Evolutionary conservation across 2,888 invertebrate genomes (phyloP).

Genomic region (Eurytoma adleriae): DNA sequence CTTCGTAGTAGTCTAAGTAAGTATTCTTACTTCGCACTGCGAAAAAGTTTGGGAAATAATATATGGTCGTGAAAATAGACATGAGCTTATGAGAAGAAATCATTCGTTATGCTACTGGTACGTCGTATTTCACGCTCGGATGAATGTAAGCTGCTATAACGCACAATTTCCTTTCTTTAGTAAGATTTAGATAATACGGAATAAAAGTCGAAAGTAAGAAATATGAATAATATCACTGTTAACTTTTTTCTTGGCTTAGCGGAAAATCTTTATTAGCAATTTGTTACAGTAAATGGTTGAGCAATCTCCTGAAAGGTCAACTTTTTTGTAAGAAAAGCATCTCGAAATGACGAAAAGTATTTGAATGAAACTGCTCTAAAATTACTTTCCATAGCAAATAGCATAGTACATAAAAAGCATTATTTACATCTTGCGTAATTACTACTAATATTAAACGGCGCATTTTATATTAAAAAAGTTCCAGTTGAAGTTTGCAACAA

Average conservation of each 20-base stretch:
- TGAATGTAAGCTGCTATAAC: conserved; percentile 39
- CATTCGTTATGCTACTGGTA: conserved; percentile 17
- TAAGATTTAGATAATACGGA: conserved; percentile 43
- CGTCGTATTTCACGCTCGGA: conserved; percentile 16
- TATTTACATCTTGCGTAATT: too few relatives aligned
- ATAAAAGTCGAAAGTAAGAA: conserved; percentile 36
- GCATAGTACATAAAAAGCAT: too few relatives aligned
- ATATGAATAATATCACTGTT: conserved; percentile 32
- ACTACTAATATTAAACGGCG: too few relatives aligned
- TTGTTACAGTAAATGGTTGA: neutral
- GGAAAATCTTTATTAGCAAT: neutral
- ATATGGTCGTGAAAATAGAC: conserved; percentile 18
- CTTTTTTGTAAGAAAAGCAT: neutral
- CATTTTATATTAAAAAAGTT: too few relatives aligned
- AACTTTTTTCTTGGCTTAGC: neutral
- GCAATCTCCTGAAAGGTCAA: neutral
- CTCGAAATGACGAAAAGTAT: too few relatives aligned
- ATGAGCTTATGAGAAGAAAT: conserved; percentile 27
- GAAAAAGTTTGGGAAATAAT: neutral
- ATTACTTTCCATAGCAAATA: too few relatives aligned
- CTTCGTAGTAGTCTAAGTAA: neutral
- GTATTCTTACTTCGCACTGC: neutral
- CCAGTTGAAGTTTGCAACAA: too few relatives aligned
- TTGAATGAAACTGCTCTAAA: too few relatives aligned
- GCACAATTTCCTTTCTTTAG: conserved; percentile 39